Base-by-base conservation (phyloP, 2,797 vertebrate species). In the Chrysocyon brachyurus region DNA sequence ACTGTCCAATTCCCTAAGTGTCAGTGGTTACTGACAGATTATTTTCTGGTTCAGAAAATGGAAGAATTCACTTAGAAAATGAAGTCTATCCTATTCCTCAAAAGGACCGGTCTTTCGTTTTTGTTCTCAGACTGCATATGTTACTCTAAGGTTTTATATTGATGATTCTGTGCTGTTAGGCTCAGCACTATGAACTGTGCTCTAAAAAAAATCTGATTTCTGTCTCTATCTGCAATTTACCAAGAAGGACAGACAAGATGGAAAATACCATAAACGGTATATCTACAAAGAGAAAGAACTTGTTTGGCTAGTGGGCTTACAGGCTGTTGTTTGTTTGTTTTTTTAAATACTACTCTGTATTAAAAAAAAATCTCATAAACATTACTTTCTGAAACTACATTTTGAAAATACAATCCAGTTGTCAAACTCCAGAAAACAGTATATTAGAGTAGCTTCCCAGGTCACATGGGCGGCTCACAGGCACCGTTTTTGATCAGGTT, bases 381-480 rank as follows among this genome's bases (percentile, higher is more conserved):
- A 54, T 33, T 70, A 73, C 49, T 83, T 92, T 93, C 86, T 87
- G 72, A 73, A 91, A 84, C 11, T 22, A 31, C 63, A 83, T 68
- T 90, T 49, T 24, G 72, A 68, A 36, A 54, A 49, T 26, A 83
- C 0, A 78, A 75, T 14, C 36, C 26, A n/a, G 17, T 3, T 28
- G 70, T 40, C 52, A 33, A 64, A 24, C 31, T 85, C 63, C 24
- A 78, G 81, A 73, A 72, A 52, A 26, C 2, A 52, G 91, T 19
- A 46, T 4, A 12, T 1, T 26, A 26, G 61, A 21, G 40, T 16
- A 90, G 52, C 63, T 31, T 57, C n/a, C 5, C 0, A 26, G 52
- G 56, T 5, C 28, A 1, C 0, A 2, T 1, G 36, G 22, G 59
- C 5, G 26, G 33, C 63, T 61, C 3, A 2, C 0, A 10, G 19